These are phyloP conservation scores for Latrodectus geometricus DNA, from an alignment of 1,140 invertebrate genomes.

Conservation along the genomic window DNA sequence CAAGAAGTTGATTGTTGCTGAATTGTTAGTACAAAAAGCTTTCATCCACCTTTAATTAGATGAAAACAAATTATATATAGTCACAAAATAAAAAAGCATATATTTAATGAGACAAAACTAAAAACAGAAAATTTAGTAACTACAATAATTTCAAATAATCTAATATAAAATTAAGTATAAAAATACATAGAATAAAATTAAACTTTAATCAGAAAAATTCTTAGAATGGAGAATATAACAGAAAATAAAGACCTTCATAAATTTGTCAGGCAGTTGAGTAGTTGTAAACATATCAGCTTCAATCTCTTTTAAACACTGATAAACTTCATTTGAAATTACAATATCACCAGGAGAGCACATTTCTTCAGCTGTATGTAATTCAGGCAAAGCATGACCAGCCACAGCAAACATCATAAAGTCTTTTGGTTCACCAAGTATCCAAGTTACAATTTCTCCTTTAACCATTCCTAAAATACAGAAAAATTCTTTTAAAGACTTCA, in stretches of 20 bases:
- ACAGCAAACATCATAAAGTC: conserved; percentile 33
- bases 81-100: no score
- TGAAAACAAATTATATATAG: no score
- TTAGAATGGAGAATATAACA: no score
- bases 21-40: no score
- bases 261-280: neutral
- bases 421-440: conserved; percentile 27
- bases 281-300: neutral
- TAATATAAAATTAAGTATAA: no score
- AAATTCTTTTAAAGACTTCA: neutral
- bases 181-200: no score
- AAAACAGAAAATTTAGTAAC: no score
- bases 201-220: no score
- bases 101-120: no score
- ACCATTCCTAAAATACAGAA: conserved; percentile 25
- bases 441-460: conserved; percentile 18
- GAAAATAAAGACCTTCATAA: conserved; percentile 22
- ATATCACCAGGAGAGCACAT: conserved; percentile 31
- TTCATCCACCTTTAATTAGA: no score
- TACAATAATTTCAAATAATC: no score
- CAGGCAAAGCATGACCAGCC: conserved; percentile 6
- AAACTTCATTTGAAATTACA: conserved; percentile 11
- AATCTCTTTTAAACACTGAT: neutral
- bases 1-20: no score
- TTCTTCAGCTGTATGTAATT: conserved; percentile 17